Evolutionary conservation across 2,888 invertebrate species (phyloP).

Genomic region (Cyclophora albipunctata): DNA sequence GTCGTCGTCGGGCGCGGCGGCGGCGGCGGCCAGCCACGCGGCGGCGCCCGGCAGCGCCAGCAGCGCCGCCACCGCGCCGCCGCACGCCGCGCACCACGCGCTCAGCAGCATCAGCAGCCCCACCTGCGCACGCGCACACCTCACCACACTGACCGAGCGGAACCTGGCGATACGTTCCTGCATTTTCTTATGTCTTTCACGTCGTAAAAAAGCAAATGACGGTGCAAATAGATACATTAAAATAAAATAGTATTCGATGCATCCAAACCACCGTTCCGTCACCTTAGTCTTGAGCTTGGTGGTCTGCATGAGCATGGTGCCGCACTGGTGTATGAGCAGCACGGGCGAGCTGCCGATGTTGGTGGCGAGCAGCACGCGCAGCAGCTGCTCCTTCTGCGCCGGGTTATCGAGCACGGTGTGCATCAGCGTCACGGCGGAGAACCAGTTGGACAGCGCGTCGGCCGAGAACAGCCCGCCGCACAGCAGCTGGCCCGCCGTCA

Average conservation of each 20-base stretch:
- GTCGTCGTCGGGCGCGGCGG: slow-evolving; percentile 88
- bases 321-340: slow-evolving; percentile 92
- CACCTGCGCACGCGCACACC: slow-evolving; percentile 57
- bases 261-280: background rate
- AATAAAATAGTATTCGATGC: too few relatives aligned
- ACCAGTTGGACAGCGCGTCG: slow-evolving; percentile 95
- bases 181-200: too few relatives aligned
- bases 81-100: slow-evolving; percentile 88
- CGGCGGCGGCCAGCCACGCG: slow-evolving; percentile 88
- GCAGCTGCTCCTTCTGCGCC: slow-evolving; percentile 89
- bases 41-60: slow-evolving; percentile 80
- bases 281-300: slow-evolving; percentile 86
- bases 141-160: too few relatives aligned
- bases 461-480: slow-evolving; percentile 94
- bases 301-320: slow-evolving; percentile 87
- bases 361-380: slow-evolving; percentile 92
- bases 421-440: slow-evolving; percentile 92
- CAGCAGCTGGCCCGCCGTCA: slow-evolving; percentile 90
- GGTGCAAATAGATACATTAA: too few relatives aligned
- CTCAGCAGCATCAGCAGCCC: slow-evolving; percentile 92
- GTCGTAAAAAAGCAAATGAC: too few relatives aligned
- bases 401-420: slow-evolving; percentile 92
- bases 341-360: slow-evolving; percentile 89
- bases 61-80: slow-evolving; percentile 87
- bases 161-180: too few relatives aligned